A percentile compares a stretch with the other conserved stretches of the same genome.
Evolutionary conservation across 37 sponge, comb jelly and placozoan genomes (phyloP).

Genomic region (Amphimedon queenslandica): DNA sequence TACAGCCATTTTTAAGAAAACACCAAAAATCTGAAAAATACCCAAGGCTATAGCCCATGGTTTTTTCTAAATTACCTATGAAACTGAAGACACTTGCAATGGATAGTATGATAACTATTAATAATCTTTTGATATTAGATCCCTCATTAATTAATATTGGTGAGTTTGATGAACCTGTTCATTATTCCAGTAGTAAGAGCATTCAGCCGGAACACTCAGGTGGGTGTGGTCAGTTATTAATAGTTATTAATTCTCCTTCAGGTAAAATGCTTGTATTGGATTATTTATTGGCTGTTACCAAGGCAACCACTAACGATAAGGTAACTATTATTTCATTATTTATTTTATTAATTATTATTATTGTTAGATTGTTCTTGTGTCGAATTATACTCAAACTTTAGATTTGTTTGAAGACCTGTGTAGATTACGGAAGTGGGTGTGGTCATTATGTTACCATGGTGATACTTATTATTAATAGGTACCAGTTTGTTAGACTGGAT

Average conservation of each 20-base stretch:
- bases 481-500: constrained; percentile 89
- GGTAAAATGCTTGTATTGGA: constrained; percentile 95
- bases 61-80: too few species aligned
- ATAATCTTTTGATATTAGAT: neutral
- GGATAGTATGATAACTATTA: too few species aligned
- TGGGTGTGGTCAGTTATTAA: too few species aligned
- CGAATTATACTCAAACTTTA: constrained; percentile 98
- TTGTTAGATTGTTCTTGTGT: constrained; percentile 85
- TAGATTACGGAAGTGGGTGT: constrained; percentile 53
- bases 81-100: too few species aligned
- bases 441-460: neutral
- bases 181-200: constrained; percentile 9
- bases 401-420: constrained; percentile 93
- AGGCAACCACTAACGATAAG: constrained; percentile 87
- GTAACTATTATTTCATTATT: constrained; percentile 6
- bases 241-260: constrained; percentile 54
- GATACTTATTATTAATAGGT: constrained; percentile 45
- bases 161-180: neutral
- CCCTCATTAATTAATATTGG: neutral
- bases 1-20: too few species aligned
- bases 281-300: constrained; percentile 79
- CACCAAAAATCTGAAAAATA: too few species aligned
- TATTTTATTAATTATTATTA: constrained; percentile 1
- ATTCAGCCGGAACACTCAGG: constrained; percentile 90
- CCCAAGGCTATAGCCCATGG: too few species aligned